Evolutionary conservation across 1,140 invertebrate genomes (phyloP).

Genomic region (Hyposmocoma kahamanoa): DNA sequence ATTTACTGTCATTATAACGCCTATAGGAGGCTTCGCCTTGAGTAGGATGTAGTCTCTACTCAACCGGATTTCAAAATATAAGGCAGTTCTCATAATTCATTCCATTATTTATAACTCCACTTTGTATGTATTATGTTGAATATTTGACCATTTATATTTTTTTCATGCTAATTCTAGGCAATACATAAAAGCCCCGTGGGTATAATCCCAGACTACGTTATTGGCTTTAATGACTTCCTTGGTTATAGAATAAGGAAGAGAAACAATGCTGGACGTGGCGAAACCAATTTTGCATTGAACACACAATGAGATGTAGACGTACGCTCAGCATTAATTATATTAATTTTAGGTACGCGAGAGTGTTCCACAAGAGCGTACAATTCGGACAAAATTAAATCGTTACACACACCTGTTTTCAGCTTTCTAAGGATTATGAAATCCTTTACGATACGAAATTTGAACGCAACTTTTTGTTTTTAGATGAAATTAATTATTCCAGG

Average conservation of each 20-base stretch:
- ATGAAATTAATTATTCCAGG: neutral
- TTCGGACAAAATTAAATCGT: constrained; percentile 64
- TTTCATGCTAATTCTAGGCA: neutral
- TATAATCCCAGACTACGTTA: neutral
- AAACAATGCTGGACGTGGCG: too few relatives aligned
- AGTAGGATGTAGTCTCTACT: neutral
- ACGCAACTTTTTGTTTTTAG: neutral
- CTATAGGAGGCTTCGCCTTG: constrained; percentile 17
- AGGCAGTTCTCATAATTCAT: neutral
- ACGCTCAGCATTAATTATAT: too few relatives aligned
- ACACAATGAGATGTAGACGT: too few relatives aligned
- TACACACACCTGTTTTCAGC: constrained; percentile 49
- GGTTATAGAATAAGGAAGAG: neutral
- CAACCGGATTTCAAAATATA: neutral
- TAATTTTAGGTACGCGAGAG: constrained; percentile 41
- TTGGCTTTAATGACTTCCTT: neutral
- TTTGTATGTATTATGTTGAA: neutral
- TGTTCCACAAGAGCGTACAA: constrained; percentile 34
- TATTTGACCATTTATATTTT: neutral
- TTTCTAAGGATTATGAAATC: neutral
- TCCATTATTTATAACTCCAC: neutral
- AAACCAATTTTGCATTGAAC: too few relatives aligned
- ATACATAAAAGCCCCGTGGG: neutral
- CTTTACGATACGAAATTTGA: neutral
- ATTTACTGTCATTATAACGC: constrained; percentile 35